phyloP scores from a whole-genome alignment of 2,888 invertebrate species.

The Zygothrica quintamaculata region DNA sequence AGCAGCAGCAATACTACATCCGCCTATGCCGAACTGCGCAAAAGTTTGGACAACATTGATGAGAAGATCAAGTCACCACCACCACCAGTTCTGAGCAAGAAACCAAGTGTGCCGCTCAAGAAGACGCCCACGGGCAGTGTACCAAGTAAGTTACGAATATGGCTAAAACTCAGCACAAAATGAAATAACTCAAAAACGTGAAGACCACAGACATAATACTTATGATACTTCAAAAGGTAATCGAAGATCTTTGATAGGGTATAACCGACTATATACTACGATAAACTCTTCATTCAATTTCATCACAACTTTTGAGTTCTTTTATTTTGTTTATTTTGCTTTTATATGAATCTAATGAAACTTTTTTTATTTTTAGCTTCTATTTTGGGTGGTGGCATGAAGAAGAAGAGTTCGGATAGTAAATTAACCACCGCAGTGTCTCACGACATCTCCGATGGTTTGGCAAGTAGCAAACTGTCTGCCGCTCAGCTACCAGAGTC shows the following conservation, averaged over 20 bases:
- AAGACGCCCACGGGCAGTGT: slow-evolving; percentile 88
- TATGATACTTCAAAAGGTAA: neutral
- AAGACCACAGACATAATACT: neutral
- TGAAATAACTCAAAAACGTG: slow-evolving; percentile 25
- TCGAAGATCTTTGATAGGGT: neutral
- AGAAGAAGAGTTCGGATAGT: slow-evolving; percentile 86
- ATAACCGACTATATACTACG: too few relatives aligned
- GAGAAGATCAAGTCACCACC: slow-evolving; percentile 84
- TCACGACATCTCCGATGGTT: slow-evolving; percentile 85
- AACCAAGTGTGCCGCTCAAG: slow-evolving; percentile 88
- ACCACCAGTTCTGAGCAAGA: slow-evolving; percentile 86
- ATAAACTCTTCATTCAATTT: neutral
- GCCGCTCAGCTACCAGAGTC: slow-evolving; percentile 67
- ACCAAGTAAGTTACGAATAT: slow-evolving; percentile 76
- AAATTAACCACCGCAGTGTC: slow-evolving; percentile 84
- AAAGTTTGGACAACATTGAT: slow-evolving; percentile 84
- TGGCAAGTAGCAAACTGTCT: slow-evolving; percentile 84
- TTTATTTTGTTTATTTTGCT: slow-evolving; percentile 18
- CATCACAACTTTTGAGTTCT: slow-evolving; percentile 19
- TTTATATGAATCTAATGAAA: slow-evolving; percentile 3
- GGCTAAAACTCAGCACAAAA: slow-evolving; percentile 5
- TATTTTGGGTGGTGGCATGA: slow-evolving; percentile 87
- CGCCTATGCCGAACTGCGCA: slow-evolving; percentile 75
- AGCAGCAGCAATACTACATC: slow-evolving; percentile 49
- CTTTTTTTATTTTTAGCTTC: slow-evolving; percentile 81